phyloP scores from a whole-genome alignment of 2,797 vertebrate genomes.

The Ceryle rudis region DNA sequence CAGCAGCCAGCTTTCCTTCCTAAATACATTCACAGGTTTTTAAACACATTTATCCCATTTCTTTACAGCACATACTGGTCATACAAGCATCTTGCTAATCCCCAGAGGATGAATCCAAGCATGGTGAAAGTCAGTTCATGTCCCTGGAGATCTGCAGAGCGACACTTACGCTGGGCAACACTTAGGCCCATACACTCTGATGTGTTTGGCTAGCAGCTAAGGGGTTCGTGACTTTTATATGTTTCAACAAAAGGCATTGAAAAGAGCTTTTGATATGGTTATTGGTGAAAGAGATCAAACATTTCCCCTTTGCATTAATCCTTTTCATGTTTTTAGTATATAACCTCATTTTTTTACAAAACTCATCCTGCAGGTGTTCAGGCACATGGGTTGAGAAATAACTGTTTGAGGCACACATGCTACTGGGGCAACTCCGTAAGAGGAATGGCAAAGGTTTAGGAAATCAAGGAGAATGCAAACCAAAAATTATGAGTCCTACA shows the following conservation, averaged over 20 bases:
- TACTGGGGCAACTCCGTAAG: background rate
- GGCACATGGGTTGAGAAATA: background rate
- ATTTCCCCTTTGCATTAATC: slow-evolving; percentile 46
- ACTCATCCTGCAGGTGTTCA: slow-evolving; percentile 54
- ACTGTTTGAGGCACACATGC: background rate
- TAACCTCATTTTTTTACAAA: background rate
- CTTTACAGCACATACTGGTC: background rate
- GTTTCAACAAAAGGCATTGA: slow-evolving; percentile 48
- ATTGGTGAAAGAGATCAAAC: slow-evolving; percentile 67
- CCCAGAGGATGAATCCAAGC: background rate
- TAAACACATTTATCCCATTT: background rate
- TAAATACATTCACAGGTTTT: background rate
- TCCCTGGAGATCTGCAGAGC: background rate
- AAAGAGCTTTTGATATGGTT: slow-evolving; percentile 72
- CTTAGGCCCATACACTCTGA: background rate
- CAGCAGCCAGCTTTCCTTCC: background rate
- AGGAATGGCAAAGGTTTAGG: background rate
- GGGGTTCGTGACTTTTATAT: slow-evolving; percentile 60
- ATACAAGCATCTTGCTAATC: background rate
- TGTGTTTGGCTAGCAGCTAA: slow-evolving; percentile 17
- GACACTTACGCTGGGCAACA: background rate
- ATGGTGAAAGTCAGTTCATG: background rate
- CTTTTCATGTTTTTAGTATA: slow-evolving; percentile 50
- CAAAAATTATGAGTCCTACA: background rate
- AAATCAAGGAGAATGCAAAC: background rate